phyloP scores from a whole-genome alignment of 1,140 invertebrate species.

The Coptotermes formosanus region DNA sequence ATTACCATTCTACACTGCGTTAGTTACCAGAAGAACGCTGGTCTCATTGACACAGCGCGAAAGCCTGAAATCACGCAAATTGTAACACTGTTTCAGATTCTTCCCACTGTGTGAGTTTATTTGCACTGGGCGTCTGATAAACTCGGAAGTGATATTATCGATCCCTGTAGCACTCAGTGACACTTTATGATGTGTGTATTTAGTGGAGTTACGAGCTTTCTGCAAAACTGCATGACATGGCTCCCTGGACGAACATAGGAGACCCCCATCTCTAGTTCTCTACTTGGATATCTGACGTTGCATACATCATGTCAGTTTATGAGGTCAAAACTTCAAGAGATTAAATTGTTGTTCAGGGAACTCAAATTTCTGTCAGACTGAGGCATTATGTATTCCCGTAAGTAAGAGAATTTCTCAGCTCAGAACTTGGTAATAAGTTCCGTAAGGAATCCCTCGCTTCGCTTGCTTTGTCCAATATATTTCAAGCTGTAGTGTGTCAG shows the following conservation, averaged over 20 bases:
- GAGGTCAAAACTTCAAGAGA: neutral
- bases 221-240: neutral
- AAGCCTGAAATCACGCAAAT: no score
- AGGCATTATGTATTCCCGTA: neutral
- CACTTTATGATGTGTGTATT: neutral
- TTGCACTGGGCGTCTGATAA: no score
- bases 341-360: conserved; percentile 4
- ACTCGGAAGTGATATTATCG: no score
- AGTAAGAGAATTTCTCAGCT: neutral
- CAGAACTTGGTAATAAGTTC: no score
- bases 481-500: no score
- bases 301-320: neutral
- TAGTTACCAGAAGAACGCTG: no score
- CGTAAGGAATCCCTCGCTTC: no score
- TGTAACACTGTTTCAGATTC: no score
- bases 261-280: neutral
- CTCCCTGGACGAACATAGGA: neutral
- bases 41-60: no score
- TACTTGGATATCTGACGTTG: neutral
- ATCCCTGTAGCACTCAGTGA: neutral
- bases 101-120: no score
- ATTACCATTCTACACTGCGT: no score
- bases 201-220: neutral
- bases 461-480: no score
- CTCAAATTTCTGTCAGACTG: neutral